Evolutionary conservation across 2,888 invertebrate species (phyloP).

Genomic region (Sphaerophoria rueppellii): DNA sequence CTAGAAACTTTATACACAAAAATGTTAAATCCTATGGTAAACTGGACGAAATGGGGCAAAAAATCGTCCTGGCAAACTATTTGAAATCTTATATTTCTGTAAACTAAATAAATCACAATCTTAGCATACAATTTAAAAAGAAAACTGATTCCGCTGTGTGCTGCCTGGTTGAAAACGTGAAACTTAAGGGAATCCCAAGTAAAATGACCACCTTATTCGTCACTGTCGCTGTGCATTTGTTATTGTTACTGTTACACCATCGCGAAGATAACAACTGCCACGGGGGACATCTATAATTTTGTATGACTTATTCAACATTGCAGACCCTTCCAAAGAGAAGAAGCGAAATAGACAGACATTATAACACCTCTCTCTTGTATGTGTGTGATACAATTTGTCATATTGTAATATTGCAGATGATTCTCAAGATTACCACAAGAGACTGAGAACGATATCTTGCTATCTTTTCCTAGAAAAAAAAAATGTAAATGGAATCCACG

Average conservation of each 20-base stretch:
- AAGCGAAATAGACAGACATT: not conserved
- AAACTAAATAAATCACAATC: not conserved
- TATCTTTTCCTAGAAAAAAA: constrained; percentile 61
- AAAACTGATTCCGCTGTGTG: constrained; percentile 13
- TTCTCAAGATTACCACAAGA: constrained; percentile 57
- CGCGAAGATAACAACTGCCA: constrained; percentile 12
- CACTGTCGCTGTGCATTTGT: constrained; percentile 14
- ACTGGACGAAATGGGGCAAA: too few relatives aligned
- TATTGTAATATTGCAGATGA: constrained; percentile 63
- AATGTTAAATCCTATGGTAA: too few relatives aligned
- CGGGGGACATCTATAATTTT: constrained; percentile 27
- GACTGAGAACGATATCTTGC: constrained; percentile 48
- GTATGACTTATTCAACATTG: not conserved
- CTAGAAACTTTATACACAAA: too few relatives aligned
- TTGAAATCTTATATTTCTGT: not conserved
- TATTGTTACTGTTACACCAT: constrained; percentile 29
- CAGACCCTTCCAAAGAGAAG: not conserved
- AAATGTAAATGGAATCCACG: not conserved
- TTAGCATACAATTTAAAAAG: not conserved
- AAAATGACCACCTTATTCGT: constrained; percentile 52
- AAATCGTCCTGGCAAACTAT: too few relatives aligned
- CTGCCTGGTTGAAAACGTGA: constrained; percentile 19
- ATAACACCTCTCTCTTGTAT: constrained; percentile 35
- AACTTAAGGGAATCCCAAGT: constrained; percentile 40
- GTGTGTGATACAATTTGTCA: constrained; percentile 65